phyloP scores from a whole-genome alignment of 2,113 vertebrate species.

The Chroicocephalus ridibundus region DNA sequence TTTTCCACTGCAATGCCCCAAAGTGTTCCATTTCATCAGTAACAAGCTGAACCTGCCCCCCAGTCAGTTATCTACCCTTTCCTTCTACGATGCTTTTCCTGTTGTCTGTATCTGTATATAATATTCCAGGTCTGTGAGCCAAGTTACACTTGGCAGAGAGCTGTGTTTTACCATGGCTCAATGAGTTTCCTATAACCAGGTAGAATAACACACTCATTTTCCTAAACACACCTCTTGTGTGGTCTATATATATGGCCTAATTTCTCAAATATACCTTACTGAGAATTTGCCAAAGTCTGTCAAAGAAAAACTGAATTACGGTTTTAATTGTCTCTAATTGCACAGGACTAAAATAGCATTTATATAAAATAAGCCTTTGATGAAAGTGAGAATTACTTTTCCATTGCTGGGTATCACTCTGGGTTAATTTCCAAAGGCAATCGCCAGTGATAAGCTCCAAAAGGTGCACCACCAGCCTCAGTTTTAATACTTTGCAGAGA shows the following conservation, averaged over 20 bases:
- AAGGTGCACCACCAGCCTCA: neutral
- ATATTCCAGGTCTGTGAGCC: neutral
- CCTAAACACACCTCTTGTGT: neutral
- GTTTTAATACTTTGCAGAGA: neutral
- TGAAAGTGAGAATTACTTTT: neutral
- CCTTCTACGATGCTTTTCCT: neutral
- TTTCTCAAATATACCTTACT: neutral
- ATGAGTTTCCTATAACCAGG: neutral
- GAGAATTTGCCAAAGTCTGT: neutral
- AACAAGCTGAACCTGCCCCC: neutral
- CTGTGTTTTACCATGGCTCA: neutral
- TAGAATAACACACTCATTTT: neutral
- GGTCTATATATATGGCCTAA: neutral
- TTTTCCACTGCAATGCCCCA: neutral
- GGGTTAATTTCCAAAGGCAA: neutral
- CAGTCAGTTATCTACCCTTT: neutral
- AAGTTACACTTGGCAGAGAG: constrained; percentile 4
- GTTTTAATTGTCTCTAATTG: neutral
- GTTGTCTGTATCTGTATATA: neutral
- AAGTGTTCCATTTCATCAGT: neutral
- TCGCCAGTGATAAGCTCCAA: neutral
- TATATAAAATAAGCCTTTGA: neutral
- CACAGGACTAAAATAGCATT: neutral
- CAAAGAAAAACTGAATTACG: neutral
- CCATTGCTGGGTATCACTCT: neutral